Evolutionary conservation across 2,888 invertebrate species (phyloP), one percentile per base, ranked within the genome.

Genomic region (Lathronympha strigana): DNA sequence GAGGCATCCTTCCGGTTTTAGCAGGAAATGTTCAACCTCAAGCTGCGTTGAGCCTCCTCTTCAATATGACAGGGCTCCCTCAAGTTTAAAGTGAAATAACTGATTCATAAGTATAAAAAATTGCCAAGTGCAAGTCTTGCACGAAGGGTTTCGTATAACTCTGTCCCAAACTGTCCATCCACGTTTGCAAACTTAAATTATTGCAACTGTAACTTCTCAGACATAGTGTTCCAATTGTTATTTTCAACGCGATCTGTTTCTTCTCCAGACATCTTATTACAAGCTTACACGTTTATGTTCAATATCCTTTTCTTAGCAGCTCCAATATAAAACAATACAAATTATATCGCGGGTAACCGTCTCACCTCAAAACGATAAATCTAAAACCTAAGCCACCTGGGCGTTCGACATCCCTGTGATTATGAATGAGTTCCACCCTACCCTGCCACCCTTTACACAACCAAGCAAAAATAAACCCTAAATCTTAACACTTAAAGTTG

Each of bases 311-410:
- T 23, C 40, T 23, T 15, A 25, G 11, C 23, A 25, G 51, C 49
- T 54, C 28, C 33, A 33, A 51, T 57, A 61, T 79, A 81, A 83
- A 84, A 84, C 80, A 86, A 82, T 80, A 80, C 77, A 82, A 83
- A 87, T 87, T 86, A 88, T 83, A 80, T 78, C 79, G 77, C 74
- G 75, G 80, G 71, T 76, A 80, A 77, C 83, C 82, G 83, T 82
- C 83, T 86, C 86, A 84, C 87, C 84, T 86, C 82, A 74, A 74
- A 76, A 79, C 87, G 80, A 88, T 90, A 90, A 89, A 90, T 90
- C 87, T 86, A 83, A 85, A 86, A 85, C 83, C 86, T 83, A 81
- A 85, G 86, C 87, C 90, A 90, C 89, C 90, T 90, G 90, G 86
- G 89, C 87, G 85, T 87, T 87, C 87, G 86, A 87, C 87, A 80